These are phyloP conservation scores for Poecilia latipinna DNA, from an alignment of 2,113 vertebrate species.

Conservation along the genomic window DNA sequence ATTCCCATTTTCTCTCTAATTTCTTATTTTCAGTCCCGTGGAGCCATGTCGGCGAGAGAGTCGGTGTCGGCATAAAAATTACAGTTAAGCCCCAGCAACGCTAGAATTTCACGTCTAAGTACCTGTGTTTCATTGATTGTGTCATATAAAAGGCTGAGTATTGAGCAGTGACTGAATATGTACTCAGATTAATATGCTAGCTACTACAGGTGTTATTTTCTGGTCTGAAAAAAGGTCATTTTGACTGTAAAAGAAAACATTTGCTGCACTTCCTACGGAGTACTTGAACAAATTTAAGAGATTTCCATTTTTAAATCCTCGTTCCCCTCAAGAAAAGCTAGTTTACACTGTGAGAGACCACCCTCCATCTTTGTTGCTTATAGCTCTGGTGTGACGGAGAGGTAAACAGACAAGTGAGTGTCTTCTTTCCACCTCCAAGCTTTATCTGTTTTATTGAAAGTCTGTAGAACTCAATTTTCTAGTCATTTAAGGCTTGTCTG, in stretches of 20 bases:
- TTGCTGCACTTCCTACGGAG: constrained; percentile 36
- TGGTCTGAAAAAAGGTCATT: not conserved
- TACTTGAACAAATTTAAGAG: constrained; percentile 4
- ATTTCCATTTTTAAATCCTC: constrained; percentile 5
- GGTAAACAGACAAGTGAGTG: constrained; percentile 44
- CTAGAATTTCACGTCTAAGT: constrained; percentile 18
- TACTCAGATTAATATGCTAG: constrained; percentile 8
- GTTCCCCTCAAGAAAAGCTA: constrained; percentile 39
- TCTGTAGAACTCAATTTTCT: constrained; percentile 63
- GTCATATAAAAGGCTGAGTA: constrained; percentile 17
- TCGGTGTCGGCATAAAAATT: constrained; percentile 9
- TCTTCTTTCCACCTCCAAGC: constrained; percentile 47
- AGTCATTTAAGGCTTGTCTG: constrained; percentile 58
- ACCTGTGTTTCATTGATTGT: constrained; percentile 20
- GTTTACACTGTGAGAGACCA: constrained; percentile 48
- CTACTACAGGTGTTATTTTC: constrained; percentile 14
- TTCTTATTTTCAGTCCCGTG: constrained; percentile 28
- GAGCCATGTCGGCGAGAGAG: constrained; percentile 26
- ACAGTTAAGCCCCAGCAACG: constrained; percentile 36
- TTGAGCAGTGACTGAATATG: constrained; percentile 15
- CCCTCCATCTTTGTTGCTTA: constrained; percentile 23
- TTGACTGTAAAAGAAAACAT: constrained; percentile 26
- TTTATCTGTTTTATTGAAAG: constrained; percentile 48
- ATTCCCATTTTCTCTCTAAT: constrained; percentile 20
- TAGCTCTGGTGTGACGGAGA: constrained; percentile 51